Conservation (phyloP, 2,888 invertebrate genomes). For the Ennomos fuscantarius region DNA sequence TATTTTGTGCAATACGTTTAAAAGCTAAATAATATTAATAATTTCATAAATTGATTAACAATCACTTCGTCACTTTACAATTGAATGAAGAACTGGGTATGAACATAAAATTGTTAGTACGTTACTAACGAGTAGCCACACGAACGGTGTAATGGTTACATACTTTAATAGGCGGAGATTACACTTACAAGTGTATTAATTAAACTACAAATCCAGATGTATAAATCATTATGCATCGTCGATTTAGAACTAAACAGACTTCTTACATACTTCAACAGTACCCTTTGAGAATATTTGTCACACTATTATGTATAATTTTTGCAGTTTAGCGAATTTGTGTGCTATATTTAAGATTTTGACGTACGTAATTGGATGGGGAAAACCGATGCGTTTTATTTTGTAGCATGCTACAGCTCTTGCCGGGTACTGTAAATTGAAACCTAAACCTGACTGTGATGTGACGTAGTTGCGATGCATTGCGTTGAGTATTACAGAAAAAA, state of each 20-base stretch:
- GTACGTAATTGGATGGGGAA: too few species aligned
- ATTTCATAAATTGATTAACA: conserved; percentile 25
- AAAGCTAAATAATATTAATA: conserved; percentile 27
- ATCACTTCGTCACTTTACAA: conserved; percentile 50
- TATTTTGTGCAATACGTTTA: conserved; percentile 40
- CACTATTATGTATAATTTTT: not conserved
- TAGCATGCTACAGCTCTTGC: conserved; percentile 15
- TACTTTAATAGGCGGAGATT: conserved; percentile 83
- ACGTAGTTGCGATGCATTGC: conserved; percentile 68
- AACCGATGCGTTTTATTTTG: not conserved
- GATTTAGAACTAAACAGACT: conserved; percentile 76
- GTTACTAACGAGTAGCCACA: conserved; percentile 81
- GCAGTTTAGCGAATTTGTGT: too few species aligned
- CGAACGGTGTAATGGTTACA: conserved; percentile 79
- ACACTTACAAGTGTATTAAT: conserved; percentile 83
- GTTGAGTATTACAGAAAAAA: conserved; percentile 69
- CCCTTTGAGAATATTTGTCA: conserved; percentile 8
- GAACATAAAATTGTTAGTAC: conserved; percentile 72
- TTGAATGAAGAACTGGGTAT: conserved; percentile 53
- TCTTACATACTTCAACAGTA: conserved; percentile 55
- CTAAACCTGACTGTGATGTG: conserved; percentile 75
- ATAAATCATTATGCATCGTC: conserved; percentile 81
- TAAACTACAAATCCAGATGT: conserved; percentile 82
- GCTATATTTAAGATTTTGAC: too few species aligned
- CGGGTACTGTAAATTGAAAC: conserved; percentile 43